Evolutionary conservation across 2,888 invertebrate genomes (phyloP), one percentile per base, ranked within the genome.

Genomic region (Steinernema hermaphroditum): DNA sequence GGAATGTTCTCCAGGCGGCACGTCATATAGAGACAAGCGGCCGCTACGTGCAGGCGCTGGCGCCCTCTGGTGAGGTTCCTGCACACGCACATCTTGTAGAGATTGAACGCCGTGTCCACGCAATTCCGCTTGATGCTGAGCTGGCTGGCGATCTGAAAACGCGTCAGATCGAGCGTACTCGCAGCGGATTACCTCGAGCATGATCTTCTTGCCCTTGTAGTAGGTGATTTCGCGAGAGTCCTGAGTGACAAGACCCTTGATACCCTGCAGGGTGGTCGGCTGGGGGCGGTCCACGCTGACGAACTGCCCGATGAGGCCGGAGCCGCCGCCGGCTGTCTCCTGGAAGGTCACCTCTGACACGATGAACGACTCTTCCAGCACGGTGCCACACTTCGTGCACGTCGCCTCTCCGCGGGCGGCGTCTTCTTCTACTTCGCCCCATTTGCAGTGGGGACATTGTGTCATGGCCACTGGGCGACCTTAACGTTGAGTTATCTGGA

Each of bases 11-110:
- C 95, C 0, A 93, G 93, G 78, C 97, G 90, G 85, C 97, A 97
- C 0, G 96, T 96, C 87, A 98, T 92, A 87, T 98, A 98, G 1
- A 98, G 92, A 88, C 97, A 98, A 32, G 97, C 96, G 41, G 96
- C 96, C 86, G 95, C 92, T 70, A 97, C 94, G 85, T 94, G 93
- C 16, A 92, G 91, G 78, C 93, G 92, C 80, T 92, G 93, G 43
- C 98, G 90, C 9, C 98, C 97, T 82, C 94, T 91, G 0, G 97
- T 98, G 72, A 89, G 78, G 37, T 88, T 84, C 19, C 87, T 87
- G 12, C 81, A 83, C 16, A 89, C 87, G 22, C 89, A 89, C 87
- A 89, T 88, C 78, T 94, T 94, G 88, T 94, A 96, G 87, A 94
- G 94, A 87, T 93, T 93, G 83, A 93, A 93, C 0, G 97, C 94